Evolutionary conservation across 2,797 vertebrate genomes (phyloP).

Genomic region (Epinephelus coioides): DNA sequence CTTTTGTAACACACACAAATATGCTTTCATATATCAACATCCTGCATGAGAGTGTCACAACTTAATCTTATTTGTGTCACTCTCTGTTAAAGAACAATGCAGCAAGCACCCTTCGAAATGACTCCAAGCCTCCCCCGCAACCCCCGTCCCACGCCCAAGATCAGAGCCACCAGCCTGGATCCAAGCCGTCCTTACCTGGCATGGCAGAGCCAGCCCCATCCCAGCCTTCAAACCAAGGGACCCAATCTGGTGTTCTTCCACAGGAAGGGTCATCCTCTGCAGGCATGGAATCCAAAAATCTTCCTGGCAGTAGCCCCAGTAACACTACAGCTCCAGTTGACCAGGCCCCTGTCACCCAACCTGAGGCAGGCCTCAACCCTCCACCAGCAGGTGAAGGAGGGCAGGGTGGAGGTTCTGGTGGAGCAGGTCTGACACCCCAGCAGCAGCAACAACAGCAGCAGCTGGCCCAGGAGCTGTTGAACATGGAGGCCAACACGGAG

Average conservation of each 20-base stretch:
- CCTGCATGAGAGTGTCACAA: neutral
- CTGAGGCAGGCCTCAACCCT: conserved; percentile 82
- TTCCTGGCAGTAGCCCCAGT: conserved; percentile 92
- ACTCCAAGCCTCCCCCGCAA: conserved; percentile 91
- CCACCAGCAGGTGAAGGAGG: conserved; percentile 77
- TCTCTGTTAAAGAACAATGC: conserved; percentile 91
- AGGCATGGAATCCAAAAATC: conserved; percentile 92
- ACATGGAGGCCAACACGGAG: conserved; percentile 96
- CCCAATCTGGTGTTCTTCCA: conserved; percentile 88
- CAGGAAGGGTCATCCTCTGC: conserved; percentile 90
- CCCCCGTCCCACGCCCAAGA: conserved; percentile 86
- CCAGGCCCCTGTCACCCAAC: conserved; percentile 88
- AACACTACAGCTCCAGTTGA: conserved; percentile 90
- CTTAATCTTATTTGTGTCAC: conserved; percentile 32
- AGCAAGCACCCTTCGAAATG: conserved; percentile 90
- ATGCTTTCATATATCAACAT: neutral
- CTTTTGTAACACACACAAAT: neutral
- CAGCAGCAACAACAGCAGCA: conserved; percentile 91
- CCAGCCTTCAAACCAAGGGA: conserved; percentile 88
- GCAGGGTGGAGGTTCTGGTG: conserved; percentile 73
- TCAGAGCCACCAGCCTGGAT: conserved; percentile 93
- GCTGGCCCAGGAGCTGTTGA: conserved; percentile 92
- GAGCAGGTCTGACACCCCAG: conserved; percentile 84
- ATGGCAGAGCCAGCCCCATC: conserved; percentile 85
- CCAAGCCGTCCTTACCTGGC: conserved; percentile 92